Percentiles rank a stretch among this genome's conserved stretches.
Conservation (phyloP, 2,888 invertebrate species). For the Heteromurus nitidus region DNA sequence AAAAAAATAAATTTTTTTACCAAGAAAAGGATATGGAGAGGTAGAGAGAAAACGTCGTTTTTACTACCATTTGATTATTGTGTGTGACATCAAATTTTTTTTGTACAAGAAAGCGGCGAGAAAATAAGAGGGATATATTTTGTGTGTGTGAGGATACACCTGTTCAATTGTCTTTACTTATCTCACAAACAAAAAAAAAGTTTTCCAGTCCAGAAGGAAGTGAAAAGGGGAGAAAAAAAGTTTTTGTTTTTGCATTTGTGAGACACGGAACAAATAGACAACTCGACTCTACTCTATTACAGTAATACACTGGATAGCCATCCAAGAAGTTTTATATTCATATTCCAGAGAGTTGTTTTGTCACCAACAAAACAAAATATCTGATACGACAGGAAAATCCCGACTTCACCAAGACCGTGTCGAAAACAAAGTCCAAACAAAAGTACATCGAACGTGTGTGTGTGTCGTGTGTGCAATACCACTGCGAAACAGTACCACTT, state of each 20-base stretch:
- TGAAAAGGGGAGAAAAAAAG: slow-evolving; percentile 33
- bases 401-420: slow-evolving; percentile 28
- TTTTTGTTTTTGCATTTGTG: slow-evolving; percentile 20
- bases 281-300: no score
- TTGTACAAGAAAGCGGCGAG: background rate
- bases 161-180: slow-evolving; percentile 37
- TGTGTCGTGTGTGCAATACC: background rate
- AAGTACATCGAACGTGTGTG: slow-evolving; percentile 9
- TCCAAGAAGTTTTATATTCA: background rate
- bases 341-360: background rate
- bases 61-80: slow-evolving; percentile 38
- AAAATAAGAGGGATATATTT: slow-evolving; percentile 14
- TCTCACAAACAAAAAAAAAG: slow-evolving; percentile 15
- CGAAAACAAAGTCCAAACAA: slow-evolving; percentile 20
- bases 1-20: no score
- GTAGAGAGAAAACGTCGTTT: slow-evolving; percentile 23
- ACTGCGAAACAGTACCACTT: background rate
- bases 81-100: slow-evolving; percentile 49
- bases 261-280: slow-evolving; percentile 26
- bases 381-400: slow-evolving; percentile 36
- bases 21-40: no score
- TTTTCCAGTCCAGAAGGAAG: no score
- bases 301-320: no score
- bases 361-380: slow-evolving; percentile 27
- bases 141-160: slow-evolving; percentile 50